phyloP scores from a whole-genome alignment of 1,140 invertebrate species.

The Neodiprion virginianus region DNA sequence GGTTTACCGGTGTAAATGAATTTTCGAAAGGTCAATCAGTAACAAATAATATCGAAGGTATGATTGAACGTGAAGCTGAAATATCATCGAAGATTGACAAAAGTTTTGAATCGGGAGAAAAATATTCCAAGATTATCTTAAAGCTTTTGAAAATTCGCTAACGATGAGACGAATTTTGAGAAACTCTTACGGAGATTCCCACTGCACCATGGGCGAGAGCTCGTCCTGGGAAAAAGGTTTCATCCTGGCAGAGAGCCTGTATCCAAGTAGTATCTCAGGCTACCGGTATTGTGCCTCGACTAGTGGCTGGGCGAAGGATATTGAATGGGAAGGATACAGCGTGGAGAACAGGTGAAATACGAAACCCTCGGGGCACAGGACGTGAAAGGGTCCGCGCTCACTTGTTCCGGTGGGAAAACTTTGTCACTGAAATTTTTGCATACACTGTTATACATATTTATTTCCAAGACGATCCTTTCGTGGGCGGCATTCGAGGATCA shows the following conservation, averaged over 20 bases:
- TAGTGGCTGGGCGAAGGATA: background rate
- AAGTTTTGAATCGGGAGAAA: too few species aligned
- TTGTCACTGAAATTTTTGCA: slow-evolving; percentile 49
- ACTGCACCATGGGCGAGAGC: background rate
- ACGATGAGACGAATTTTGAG: too few species aligned
- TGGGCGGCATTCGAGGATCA: slow-evolving; percentile 20
- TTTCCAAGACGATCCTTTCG: slow-evolving; percentile 46
- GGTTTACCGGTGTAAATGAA: too few species aligned
- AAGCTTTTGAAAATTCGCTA: too few species aligned
- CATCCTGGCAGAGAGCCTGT: background rate
- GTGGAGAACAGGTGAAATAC: slow-evolving; percentile 49
- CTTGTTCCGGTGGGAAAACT: slow-evolving; percentile 54
- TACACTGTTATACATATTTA: slow-evolving; percentile 52
- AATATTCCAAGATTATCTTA: too few species aligned
- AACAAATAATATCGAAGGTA: too few species aligned
- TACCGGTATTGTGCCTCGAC: slow-evolving; percentile 2
- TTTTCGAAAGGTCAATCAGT: too few species aligned
- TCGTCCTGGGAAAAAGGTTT: background rate
- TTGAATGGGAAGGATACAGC: slow-evolving; percentile 18
- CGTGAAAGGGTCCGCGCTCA: slow-evolving; percentile 26
- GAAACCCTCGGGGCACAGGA: slow-evolving; percentile 29
- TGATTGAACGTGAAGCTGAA: too few species aligned
- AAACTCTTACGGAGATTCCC: too few species aligned
- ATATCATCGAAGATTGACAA: too few species aligned
- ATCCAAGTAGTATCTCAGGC: background rate